These are phyloP conservation scores for Nymphicus hollandicus DNA, from an alignment of 2,113 vertebrate species.

Conservation along the genomic window DNA sequence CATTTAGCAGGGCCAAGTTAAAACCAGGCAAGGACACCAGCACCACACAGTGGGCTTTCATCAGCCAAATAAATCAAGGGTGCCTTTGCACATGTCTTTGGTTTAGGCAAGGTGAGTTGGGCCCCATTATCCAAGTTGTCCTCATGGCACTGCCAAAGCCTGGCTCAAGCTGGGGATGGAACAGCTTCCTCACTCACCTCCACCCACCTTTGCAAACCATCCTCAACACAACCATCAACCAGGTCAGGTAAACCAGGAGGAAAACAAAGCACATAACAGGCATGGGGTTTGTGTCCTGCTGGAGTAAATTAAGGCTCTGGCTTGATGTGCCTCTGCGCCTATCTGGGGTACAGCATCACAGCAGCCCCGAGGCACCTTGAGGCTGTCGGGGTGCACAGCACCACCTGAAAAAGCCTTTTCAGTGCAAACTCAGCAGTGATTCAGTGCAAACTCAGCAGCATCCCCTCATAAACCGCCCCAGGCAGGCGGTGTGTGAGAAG, in stretches of 20 bases:
- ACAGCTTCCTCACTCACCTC: not conserved
- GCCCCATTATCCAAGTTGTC: not conserved
- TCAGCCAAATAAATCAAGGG: not conserved
- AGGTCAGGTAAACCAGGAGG: not conserved
- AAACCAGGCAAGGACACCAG: not conserved
- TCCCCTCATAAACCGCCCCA: rapidly evolving
- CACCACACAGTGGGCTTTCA: rapidly evolving
- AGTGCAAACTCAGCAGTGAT: not conserved
- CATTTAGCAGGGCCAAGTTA: not conserved
- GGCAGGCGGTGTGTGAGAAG: not conserved
- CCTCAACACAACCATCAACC: rapidly evolving
- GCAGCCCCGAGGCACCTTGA: rapidly evolving
- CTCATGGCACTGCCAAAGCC: not conserved
- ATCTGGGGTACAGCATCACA: not conserved
- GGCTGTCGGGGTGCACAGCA: not conserved
- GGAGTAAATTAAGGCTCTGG: not conserved
- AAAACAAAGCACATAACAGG: not conserved
- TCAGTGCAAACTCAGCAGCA: not conserved
- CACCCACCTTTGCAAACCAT: rapidly evolving
- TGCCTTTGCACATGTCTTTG: not conserved
- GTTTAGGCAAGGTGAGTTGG: not conserved
- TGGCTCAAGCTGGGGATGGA: rapidly evolving
- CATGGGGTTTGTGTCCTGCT: not conserved
- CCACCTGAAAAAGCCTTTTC: not conserved
- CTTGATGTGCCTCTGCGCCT: not conserved